phyloP scores from a whole-genome alignment of 2,113 vertebrate species.

The Scartelaos histophorus region DNA sequence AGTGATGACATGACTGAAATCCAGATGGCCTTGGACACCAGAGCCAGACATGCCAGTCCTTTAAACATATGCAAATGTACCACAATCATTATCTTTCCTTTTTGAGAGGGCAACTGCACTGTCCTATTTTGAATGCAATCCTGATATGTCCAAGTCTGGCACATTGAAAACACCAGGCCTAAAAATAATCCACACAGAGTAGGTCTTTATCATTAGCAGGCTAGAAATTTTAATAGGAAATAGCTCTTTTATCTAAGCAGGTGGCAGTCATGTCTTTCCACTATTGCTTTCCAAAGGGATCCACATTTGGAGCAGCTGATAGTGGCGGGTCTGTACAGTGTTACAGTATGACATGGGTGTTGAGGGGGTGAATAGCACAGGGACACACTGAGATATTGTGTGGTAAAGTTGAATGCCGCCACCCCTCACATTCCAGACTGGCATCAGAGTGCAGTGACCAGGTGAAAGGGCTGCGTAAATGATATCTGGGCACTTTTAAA shows the following conservation, averaged over 20 bases:
- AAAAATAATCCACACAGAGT: constrained; percentile 36
- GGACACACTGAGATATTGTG: constrained; percentile 50
- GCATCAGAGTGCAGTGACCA: constrained; percentile 61
- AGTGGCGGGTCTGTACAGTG: constrained; percentile 60
- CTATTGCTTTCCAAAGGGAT: constrained; percentile 61
- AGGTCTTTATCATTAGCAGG: constrained; percentile 24
- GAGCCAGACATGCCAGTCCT: constrained; percentile 12
- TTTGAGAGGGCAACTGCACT: constrained; percentile 22
- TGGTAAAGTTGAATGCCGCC: constrained; percentile 53
- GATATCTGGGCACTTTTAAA: constrained; percentile 14
- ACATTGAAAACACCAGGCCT: background rate
- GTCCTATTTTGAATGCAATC: constrained; percentile 60
- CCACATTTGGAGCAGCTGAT: constrained; percentile 69
- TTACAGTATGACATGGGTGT: constrained; percentile 48
- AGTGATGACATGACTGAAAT: constrained; percentile 29
- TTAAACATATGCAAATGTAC: constrained; percentile 21
- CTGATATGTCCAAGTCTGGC: constrained; percentile 50
- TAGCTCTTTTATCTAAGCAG: constrained; percentile 62
- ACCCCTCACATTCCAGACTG: constrained; percentile 36
- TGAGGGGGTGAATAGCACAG: constrained; percentile 43
- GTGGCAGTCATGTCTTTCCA: constrained; percentile 61
- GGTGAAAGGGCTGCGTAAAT: constrained; percentile 27
- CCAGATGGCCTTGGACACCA: constrained; percentile 21
- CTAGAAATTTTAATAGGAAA: constrained; percentile 55
- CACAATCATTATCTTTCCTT: constrained; percentile 23